Evolutionary conservation across 2,888 invertebrate genomes (phyloP), one percentile per base, ranked within the genome.

Genomic region (Vanessa cardui): DNA sequence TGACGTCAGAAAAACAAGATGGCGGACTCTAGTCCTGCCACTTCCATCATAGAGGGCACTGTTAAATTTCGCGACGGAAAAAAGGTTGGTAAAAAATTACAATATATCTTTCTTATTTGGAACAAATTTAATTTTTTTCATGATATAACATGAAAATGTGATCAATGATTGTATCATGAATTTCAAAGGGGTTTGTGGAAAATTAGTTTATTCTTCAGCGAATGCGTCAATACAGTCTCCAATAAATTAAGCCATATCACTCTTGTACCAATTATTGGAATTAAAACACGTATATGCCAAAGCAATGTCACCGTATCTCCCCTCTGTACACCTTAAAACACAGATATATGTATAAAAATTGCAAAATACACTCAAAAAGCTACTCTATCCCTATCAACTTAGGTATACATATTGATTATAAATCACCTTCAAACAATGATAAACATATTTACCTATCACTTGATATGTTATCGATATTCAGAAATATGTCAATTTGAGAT

Each of bases 21-120:
- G 92, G 89, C 89, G 85, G 92, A 92, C 75, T 77, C 81, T 15
- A 85, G 88, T 83, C 90, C 91, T 80, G 91, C 89, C 93, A 97
- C 94, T 90, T 96, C 96, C 73, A 95, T 98, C 85, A 97, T 97
- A 86, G 97, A 97, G 93, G 97, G 97, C 78, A 96, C 96, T 83
- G 96, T 97, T 77, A 98, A 97, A 89, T 97, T 97, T 90, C 95
- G 98, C 77, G 97, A 97, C 88, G 97, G 97, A 74, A 97, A 97
- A 93, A 98, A 97, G 96, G 97, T 97, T 12, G 39, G 12, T 12
- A 12, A 39, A 88, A 80, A n/a, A 21, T 56, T 20, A 50, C 15
- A 15, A n/a, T 1, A 5, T 47, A n/a, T 12, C 12, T 9, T 39
- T n/a, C n/a, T n/a, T n/a, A n/a, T n/a, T n/a, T n/a, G n/a, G n/a